These are phyloP conservation scores for Urocynchramus pylzowi DNA, from an alignment of 2,113 vertebrate species.

Conservation along the genomic window DNA sequence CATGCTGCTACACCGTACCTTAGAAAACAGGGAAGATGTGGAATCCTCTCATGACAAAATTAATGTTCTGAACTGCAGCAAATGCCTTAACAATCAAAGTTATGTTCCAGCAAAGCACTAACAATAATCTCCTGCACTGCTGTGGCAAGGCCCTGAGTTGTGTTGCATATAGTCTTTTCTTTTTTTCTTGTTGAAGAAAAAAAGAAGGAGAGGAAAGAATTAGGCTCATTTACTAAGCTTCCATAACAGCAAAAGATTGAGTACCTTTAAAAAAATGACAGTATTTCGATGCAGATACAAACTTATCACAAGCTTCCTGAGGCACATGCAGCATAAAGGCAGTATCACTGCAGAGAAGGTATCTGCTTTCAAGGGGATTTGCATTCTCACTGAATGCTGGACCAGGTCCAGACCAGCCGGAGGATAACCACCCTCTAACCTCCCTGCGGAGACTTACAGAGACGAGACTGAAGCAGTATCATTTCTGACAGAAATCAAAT, in stretches of 20 bases:
- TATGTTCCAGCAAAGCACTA: not conserved
- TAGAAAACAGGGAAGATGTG: not conserved
- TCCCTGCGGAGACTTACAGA: constrained; percentile 46
- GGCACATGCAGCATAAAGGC: not conserved
- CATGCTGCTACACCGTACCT: fast-evolving
- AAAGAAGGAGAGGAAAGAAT: not conserved
- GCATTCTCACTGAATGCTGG: constrained; percentile 61
- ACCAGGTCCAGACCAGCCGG: constrained; percentile 46
- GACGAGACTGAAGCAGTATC: constrained; percentile 58
- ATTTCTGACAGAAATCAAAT: constrained; percentile 72
- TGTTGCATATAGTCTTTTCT: not conserved
- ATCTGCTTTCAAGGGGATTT: constrained; percentile 65
- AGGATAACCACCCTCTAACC: constrained; percentile 58
- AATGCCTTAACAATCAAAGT: not conserved
- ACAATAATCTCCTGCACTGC: not conserved
- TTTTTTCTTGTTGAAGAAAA: not conserved
- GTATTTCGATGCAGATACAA: not conserved
- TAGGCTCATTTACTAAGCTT: not conserved
- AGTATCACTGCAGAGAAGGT: constrained; percentile 10
- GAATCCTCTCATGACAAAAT: not conserved
- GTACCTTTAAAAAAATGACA: not conserved
- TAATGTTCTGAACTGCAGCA: not conserved
- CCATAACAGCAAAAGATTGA: not conserved
- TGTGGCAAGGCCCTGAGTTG: not conserved
- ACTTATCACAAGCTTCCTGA: constrained; percentile 6